Percentiles rank a stretch among this genome's conserved stretches.
phyloP scores from a whole-genome alignment of 2,113 vertebrate species.

The Neolamprologus kungweensis region DNA sequence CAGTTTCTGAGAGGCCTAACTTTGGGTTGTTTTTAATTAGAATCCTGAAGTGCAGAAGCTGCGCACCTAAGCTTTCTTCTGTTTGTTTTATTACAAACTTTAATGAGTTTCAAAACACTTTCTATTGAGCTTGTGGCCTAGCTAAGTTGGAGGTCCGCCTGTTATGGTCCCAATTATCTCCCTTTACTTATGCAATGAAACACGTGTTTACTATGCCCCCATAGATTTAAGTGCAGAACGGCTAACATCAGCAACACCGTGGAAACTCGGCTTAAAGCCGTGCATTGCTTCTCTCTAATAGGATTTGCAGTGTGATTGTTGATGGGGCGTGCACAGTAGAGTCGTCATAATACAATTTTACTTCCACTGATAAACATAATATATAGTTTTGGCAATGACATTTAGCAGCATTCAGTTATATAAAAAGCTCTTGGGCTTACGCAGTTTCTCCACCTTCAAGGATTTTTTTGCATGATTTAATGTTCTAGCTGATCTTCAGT shows the following conservation, averaged over 20 bases:
- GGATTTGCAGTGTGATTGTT: not conserved
- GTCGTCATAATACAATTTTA: not conserved
- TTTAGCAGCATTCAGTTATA: not conserved
- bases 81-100: constrained; percentile 37
- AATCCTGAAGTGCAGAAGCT: constrained; percentile 18
- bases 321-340: not conserved
- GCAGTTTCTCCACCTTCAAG: not conserved
- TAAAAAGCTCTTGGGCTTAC: not conserved
- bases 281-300: not conserved
- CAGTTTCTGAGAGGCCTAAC: not conserved
- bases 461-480: not conserved
- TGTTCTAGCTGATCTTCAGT: not conserved
- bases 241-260: not conserved
- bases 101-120: constrained; percentile 32
- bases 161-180: not conserved
- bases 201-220: not conserved
- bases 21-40: constrained; percentile 48
- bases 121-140: not conserved
- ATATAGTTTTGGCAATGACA: not conserved
- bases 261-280: not conserved
- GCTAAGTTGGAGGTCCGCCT: not conserved
- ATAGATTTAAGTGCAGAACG: not conserved
- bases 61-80: constrained; percentile 17
- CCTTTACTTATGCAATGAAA: not conserved
- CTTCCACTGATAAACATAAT: not conserved